These are phyloP conservation scores for Platyrinchus mystaceus DNA, from an alignment of 2,797 vertebrate species.

Conservation along the genomic window DNA sequence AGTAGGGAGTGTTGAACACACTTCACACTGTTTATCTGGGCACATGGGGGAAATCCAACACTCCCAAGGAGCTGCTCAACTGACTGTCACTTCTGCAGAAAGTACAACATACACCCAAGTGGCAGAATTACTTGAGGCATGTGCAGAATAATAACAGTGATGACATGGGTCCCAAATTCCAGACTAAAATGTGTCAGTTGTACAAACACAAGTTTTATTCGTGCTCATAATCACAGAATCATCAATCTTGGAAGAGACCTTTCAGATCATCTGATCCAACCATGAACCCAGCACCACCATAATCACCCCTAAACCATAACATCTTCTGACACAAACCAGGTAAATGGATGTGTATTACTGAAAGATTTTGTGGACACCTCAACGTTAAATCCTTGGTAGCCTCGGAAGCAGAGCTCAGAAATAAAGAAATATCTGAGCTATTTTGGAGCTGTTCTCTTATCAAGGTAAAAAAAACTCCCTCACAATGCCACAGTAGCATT, in stretches of 20 bases:
- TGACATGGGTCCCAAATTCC: background rate
- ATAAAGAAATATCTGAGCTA: background rate
- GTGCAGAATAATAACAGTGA: fast-evolving
- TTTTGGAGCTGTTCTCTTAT: background rate
- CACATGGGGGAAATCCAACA: background rate
- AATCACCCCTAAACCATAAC: background rate
- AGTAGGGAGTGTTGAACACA: fast-evolving
- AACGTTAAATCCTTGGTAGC: background rate
- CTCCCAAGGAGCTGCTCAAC: background rate
- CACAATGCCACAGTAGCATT: background rate
- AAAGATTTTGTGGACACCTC: background rate
- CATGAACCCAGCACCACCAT: background rate
- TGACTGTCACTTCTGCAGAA: background rate
- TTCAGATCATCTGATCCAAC: background rate
- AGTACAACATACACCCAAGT: background rate
- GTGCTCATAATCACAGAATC: background rate
- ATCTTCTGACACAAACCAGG: background rate
- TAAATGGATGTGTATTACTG: fast-evolving
- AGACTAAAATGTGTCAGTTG: background rate
- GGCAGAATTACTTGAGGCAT: background rate
- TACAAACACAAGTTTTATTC: background rate
- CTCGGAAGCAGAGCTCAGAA: background rate
- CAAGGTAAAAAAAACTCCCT: background rate
- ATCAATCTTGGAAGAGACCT: background rate
- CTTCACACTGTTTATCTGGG: background rate